Percentiles rank a stretch among this genome's conserved stretches.
Conservation (phyloP, 2,888 invertebrate genomes). For the Diarsia dahlii region DNA sequence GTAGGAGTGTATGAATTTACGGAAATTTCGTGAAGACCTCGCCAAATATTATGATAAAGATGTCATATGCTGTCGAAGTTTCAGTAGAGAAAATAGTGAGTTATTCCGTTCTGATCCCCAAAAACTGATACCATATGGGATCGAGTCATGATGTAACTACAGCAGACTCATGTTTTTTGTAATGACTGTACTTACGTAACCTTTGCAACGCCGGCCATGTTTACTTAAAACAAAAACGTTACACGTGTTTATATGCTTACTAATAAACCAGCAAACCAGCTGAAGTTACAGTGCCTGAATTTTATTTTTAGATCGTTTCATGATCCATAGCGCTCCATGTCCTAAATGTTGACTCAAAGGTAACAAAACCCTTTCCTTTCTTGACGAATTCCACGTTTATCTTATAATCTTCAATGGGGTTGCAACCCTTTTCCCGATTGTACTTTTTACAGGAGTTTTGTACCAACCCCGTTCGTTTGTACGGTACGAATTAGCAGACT, state of each 20-base stretch:
- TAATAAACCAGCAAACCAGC: background rate
- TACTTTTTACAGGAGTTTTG: slow-evolving; percentile 66
- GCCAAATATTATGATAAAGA: background rate
- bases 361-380: slow-evolving; percentile 70
- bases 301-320: background rate
- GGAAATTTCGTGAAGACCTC: background rate
- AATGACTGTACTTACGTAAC: background rate
- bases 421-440: slow-evolving; percentile 69
- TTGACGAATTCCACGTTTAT: slow-evolving; percentile 80
- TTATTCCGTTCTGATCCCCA: too few species aligned
- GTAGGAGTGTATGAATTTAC: background rate
- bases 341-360: slow-evolving; percentile 4
- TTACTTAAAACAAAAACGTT: background rate
- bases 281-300: background rate
- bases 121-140: too few species aligned
- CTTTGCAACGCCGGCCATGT: background rate
- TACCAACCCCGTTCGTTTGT: slow-evolving; percentile 37
- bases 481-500: slow-evolving; percentile 52
- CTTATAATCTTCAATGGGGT: slow-evolving; percentile 75
- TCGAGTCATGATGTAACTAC: background rate
- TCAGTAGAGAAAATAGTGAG: background rate
- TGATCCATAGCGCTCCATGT: slow-evolving; percentile 13
- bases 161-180: background rate
- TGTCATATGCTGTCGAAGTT: background rate
- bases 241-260: background rate